These are phyloP conservation scores for Cydia pomonella DNA, from an alignment of 1,140 invertebrate genomes.

Conservation along the genomic window DNA sequence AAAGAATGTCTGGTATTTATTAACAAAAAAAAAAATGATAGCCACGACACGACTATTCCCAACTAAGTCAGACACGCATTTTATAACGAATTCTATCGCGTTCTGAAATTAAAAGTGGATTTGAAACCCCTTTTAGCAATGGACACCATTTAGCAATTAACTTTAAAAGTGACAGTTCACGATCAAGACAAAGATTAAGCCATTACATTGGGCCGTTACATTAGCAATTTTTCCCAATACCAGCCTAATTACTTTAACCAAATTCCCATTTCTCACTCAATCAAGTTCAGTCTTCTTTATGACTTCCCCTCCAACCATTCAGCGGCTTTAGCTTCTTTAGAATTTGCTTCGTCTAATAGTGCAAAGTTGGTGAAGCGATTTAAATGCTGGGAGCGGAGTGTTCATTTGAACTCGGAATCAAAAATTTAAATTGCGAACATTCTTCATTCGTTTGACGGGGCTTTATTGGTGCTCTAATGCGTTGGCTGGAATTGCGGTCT, in stretches of 20 bases:
- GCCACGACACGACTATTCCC: too few species aligned
- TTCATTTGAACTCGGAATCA: conserved; percentile 59
- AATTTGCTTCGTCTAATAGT: conserved; percentile 58
- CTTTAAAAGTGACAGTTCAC: conserved; percentile 29
- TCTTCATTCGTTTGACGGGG: conserved; percentile 57
- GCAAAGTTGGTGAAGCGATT: conserved; percentile 60
- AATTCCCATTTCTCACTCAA: conserved; percentile 65
- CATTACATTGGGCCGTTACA: conserved; percentile 43
- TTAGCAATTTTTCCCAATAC: conserved; percentile 73
- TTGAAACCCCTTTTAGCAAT: neutral
- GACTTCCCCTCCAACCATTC: conserved; percentile 49
- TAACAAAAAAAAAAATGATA: too few species aligned
- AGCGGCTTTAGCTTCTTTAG: conserved; percentile 53
- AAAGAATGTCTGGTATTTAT: too few species aligned
- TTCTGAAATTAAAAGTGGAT: neutral
- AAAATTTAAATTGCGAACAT: conserved; percentile 75
- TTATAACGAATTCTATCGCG: neutral
- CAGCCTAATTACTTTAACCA: conserved; percentile 57
- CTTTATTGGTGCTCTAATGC: conserved; percentile 60
- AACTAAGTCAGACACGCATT: too few species aligned
- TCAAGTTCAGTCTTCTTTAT: conserved; percentile 57
- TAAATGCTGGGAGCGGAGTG: conserved; percentile 47
- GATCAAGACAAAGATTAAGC: conserved; percentile 20
- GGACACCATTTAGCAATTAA: conserved; percentile 18
- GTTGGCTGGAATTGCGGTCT: conserved; percentile 51